Base-by-base conservation (phyloP, 2,797 vertebrate species). In the Peromyscus nudipes region DNA sequence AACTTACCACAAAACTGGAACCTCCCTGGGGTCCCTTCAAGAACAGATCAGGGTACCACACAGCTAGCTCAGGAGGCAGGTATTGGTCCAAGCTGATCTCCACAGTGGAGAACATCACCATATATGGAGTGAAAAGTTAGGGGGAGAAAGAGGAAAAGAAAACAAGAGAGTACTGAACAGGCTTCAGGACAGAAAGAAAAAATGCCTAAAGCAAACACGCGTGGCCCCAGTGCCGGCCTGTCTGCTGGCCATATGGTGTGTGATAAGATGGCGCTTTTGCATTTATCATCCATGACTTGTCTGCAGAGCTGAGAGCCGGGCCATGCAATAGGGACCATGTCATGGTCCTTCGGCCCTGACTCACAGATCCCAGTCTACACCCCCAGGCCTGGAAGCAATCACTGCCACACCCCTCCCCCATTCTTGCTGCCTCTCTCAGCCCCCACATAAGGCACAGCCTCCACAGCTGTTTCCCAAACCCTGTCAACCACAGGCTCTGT, bases 201-300 rank as follows among this genome's bases (percentile, higher is more conserved):
- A 95, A 93, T 5, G 34, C 85, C 86, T 96, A 90, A 94, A 97
- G 97, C 97, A 96, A 92, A 94, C 85, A 83, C 37, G 16, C 17
- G 80, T 69, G 2, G 92, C 77, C 87, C 76, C 90, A 1, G 1
- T 0, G 88, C 37, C 77, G 49, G 96, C 79, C 94, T 86, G 96
- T 96, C 97, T 98, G 97, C 82, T 0, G 17, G 94, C 97, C 97
- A 97, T 87, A 95, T 97, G 97, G 97, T 23, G 52, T 73, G 49
- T n/a, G 95, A 95, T 96, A 97, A 96, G 97, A 82, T 40, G 34
- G 80, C 34, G 49, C 0, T 1, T 71, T 95, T 85, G 87, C 89
- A 91, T 95, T 96, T 93, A 94, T 92, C 96, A 92, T 80, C 94
- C 69, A 9, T 52, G 82, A 31, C 69, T 55, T 34, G 77, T 91